Conservation (phyloP, 1,140 invertebrate species). For the Trypoxylus dichotomus region DNA sequence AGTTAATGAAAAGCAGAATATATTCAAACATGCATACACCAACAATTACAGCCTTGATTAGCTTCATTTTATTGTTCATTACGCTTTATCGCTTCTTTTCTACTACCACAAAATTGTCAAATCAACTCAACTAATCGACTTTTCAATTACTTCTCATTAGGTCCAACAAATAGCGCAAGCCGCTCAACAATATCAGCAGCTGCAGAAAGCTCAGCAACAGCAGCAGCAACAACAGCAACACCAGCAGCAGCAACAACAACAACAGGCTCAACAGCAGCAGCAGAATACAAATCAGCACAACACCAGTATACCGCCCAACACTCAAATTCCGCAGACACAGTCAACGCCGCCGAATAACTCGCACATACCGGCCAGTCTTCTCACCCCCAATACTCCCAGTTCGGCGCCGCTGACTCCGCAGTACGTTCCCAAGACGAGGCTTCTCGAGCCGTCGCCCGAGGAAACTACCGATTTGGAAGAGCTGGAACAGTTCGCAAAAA, state of each 20-base stretch:
- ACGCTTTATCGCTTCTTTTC: background rate
- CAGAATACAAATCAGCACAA: slow-evolving; percentile 55
- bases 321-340: slow-evolving; percentile 50
- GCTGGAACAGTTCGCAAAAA: slow-evolving; percentile 94
- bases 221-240: slow-evolving; percentile 53
- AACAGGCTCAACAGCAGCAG: slow-evolving; percentile 57
- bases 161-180: slow-evolving; percentile 80
- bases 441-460: slow-evolving; percentile 79
- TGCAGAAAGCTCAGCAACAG: slow-evolving; percentile 74
- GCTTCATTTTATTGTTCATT: slow-evolving; percentile 9
- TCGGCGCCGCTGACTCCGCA: slow-evolving; percentile 57
- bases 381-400: slow-evolving; percentile 62
- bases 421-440: slow-evolving; percentile 57
- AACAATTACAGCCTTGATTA: background rate
- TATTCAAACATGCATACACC: no score
- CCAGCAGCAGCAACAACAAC: slow-evolving; percentile 54
- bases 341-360: slow-evolving; percentile 50
- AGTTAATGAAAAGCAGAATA: no score
- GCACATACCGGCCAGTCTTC: slow-evolving; percentile 55
- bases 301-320: slow-evolving; percentile 58
- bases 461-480: slow-evolving; percentile 95
- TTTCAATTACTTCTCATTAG: slow-evolving; percentile 49
- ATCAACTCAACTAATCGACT: background rate
- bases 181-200: slow-evolving; percentile 78
- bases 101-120: background rate